These are phyloP conservation scores for Entomobrya multifasciata DNA, from an alignment of 2,888 invertebrate species.

Conservation along the genomic window DNA sequence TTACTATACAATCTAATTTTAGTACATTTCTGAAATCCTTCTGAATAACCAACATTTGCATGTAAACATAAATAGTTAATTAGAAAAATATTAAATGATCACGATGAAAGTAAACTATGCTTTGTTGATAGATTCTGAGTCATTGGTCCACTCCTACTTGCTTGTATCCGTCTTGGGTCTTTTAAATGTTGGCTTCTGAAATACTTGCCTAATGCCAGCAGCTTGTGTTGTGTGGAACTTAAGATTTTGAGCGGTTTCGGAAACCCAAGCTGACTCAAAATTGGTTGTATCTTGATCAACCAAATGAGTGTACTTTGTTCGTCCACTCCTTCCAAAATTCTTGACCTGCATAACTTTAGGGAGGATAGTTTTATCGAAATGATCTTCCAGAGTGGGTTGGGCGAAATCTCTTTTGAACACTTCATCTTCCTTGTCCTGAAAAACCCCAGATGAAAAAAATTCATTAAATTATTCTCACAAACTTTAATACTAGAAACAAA, in stretches of 20 bases:
- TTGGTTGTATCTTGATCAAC: slow-evolving; percentile 99
- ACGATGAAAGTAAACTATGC: too few relatives aligned
- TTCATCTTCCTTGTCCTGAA: slow-evolving; percentile 91
- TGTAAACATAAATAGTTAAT: too few relatives aligned
- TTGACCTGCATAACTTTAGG: slow-evolving; percentile 99
- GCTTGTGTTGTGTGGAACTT: slow-evolving; percentile 93
- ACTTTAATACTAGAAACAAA: not conserved
- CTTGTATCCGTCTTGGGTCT: slow-evolving; percentile 81
- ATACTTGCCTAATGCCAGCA: slow-evolving; percentile 95
- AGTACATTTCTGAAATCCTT: too few relatives aligned
- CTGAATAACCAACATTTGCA: too few relatives aligned
- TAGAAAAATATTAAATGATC: too few relatives aligned
- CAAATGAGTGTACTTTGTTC: slow-evolving; percentile 99
- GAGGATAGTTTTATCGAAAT: slow-evolving; percentile 98
- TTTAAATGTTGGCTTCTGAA: slow-evolving; percentile 91
- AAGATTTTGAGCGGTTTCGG: slow-evolving; percentile 92
- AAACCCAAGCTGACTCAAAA: slow-evolving; percentile 98
- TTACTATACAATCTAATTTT: too few relatives aligned
- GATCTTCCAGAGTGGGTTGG: slow-evolving; percentile 98
- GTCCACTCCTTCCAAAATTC: slow-evolving; percentile 98
- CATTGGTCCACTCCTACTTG: too few relatives aligned
- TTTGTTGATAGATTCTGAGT: too few relatives aligned
- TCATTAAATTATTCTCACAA: too few relatives aligned
- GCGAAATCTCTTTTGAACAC: slow-evolving; percentile 96
- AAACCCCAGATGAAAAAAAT: too few relatives aligned